A percentile compares a stretch with the other conserved stretches of the same genome.
Conservation (phyloP, 2,888 invertebrate species). For the Cyrtodaria siliqua region DNA sequence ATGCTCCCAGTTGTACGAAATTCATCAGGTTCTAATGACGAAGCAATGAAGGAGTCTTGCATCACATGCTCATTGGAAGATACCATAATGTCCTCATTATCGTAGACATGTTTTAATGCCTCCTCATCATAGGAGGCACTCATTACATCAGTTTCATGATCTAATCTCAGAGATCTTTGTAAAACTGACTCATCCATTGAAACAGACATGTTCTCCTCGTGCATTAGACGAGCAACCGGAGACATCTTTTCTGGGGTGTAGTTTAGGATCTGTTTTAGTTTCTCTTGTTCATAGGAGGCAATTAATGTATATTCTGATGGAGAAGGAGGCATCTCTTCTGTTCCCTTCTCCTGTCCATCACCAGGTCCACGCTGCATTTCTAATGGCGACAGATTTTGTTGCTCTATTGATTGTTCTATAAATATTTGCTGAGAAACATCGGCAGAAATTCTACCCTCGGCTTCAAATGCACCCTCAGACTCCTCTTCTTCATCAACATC, state of each 20-base stretch:
- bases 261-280: conserved; percentile 71
- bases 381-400: conserved; percentile 23
- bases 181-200: conserved; percentile 62
- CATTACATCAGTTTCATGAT: conserved; percentile 52
- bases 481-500: conserved; percentile 23
- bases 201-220: conserved; percentile 55
- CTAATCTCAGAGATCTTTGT: conserved; percentile 35
- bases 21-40: conserved; percentile 60
- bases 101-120: conserved; percentile 59
- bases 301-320: conserved; percentile 84
- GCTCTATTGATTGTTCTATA: conserved; percentile 79
- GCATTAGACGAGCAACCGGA: conserved; percentile 32
- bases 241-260: conserved; percentile 44
- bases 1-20: conserved; percentile 55
- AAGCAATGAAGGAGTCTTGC: conserved; percentile 63
- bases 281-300: conserved; percentile 80
- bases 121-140: conserved; percentile 67
- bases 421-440: conserved; percentile 83
- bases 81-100: conserved; percentile 65
- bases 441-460: conserved; percentile 75
- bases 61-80: conserved; percentile 61
- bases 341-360: conserved; percentile 50
- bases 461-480: conserved; percentile 66
- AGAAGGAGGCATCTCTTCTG: conserved; percentile 81
- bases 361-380: conserved; percentile 36